A percentile compares a stretch with the other conserved stretches of the same genome.
phyloP scores from a whole-genome alignment of 2,888 invertebrate species.

The Torymus texanus region DNA sequence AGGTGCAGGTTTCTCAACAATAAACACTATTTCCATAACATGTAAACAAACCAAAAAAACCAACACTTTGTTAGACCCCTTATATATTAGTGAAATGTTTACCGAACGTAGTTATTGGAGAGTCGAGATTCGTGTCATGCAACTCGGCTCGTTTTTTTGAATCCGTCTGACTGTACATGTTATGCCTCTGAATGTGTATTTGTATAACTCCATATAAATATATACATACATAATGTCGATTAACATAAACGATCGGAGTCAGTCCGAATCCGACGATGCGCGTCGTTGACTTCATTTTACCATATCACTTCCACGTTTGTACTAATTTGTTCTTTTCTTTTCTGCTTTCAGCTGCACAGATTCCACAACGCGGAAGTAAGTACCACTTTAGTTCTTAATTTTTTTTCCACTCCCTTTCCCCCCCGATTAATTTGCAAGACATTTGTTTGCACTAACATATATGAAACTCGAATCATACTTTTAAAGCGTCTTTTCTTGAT shows the following conservation, averaged over 20 bases:
- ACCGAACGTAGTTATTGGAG: conserved; percentile 68
- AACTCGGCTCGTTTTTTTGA: conserved; percentile 66
- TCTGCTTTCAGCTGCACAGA: conserved; percentile 89
- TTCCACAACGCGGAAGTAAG: conserved; percentile 93
- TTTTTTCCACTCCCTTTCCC: background rate
- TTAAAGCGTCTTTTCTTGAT: background rate
- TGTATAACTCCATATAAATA: conserved; percentile 59
- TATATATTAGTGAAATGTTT: conserved; percentile 72
- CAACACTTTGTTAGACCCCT: conserved; percentile 49
- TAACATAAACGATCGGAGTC: conserved; percentile 28
- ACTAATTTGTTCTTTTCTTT: conserved; percentile 71
- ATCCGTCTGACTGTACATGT: conserved; percentile 70
- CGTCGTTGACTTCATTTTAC: conserved; percentile 14
- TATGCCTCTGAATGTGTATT: conserved; percentile 71
- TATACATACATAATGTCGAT: conserved; percentile 6
- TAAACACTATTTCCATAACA: background rate
- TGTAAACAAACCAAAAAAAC: conserved; percentile 45
- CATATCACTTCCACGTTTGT: conserved; percentile 25
- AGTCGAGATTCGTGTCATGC: conserved; percentile 69
- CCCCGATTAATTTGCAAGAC: background rate
- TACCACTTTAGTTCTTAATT: conserved; percentile 71
- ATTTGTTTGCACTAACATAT: background rate
- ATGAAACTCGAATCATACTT: background rate
- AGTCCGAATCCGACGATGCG: background rate
- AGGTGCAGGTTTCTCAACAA: background rate